Evolutionary conservation across 1,140 invertebrate genomes (phyloP), one percentile per base, ranked within the genome.

Genomic region (Whitmania pigra): DNA sequence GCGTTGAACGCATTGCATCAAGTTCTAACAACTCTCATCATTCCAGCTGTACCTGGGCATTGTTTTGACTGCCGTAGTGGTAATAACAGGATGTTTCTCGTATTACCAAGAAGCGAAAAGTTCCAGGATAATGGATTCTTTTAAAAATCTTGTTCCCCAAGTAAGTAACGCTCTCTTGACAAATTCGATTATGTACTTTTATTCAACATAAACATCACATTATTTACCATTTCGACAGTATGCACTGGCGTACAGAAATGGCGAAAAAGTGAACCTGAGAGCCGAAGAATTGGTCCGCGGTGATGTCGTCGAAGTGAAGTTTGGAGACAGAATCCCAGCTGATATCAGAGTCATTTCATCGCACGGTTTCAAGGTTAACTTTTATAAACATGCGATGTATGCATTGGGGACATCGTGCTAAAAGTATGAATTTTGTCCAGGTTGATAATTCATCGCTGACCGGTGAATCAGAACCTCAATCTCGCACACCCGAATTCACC

Each of bases 391-490:
- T 36, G 6, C 31, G 6, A 36, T 36, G 2, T 36, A 36, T 2
- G 31, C 31, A 36, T 36, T 57, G 20, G 20, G n/a, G 9, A 57
- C 54, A 57, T 3, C 54, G 2, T n/a, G 25, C 25, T 57, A 57
- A 57, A 9, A 20, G 20, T 9, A 20, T 57, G 54, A 57, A 20
- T n/a, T 57, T 57, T 71, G 18, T 75, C 18, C 76, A 79, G 81
- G 82, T 81, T 69, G 85, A 86, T 76, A 86, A 86, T 77, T 86
- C 85, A 7, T 86, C 85, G 0, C 85, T 97, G 78, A 97, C 94
- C 75, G 94, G 94, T 77, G 94, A 97, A 85, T 96, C 93, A 57
- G 93, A 97, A 82, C 93, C 94, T 0, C 93, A 96, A 79, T 89
- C 90, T 72, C 88, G 93, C 79, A 89, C 89, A 74, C 84, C 89